Evolutionary conservation across 1,140 invertebrate species (phyloP), one percentile per base, ranked within the genome.

Genomic region (Drosophila baimaii): DNA sequence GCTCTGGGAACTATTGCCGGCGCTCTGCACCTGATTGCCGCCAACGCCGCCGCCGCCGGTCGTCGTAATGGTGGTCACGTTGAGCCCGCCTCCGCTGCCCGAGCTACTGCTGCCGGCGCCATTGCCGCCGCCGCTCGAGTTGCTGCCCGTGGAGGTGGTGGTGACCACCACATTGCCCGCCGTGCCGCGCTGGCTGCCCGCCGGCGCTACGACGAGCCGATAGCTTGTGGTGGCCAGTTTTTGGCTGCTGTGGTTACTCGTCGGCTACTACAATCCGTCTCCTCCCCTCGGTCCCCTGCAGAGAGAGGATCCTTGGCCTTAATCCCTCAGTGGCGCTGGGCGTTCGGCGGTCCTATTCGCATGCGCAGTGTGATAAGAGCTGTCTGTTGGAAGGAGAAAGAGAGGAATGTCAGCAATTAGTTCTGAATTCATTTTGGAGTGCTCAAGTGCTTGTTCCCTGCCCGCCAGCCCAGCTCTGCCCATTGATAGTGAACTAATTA

Each of bases 11-110:
- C 61, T 68, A 23, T 70, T 73, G 29, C 76, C 39, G 57, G 46
- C 51, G 52, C 76, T 58, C 21, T 89, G 73, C 46, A 69, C 57
- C 54, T 82, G 69, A 5, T 66, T 77, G 10, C 68, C 46, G 19
- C 61, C 55, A 1, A 37, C 52, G 5, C 68, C 37, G 15, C 29
- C 74, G 37, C 78, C 78, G 23, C 35, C 70, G 10, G 68, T 84
- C 13, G 90, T 91, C 4, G 91, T 89, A 41, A 92, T 90, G n/a
- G 91, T 91, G 21, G 91, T 90, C n/a, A 92, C 91, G 62, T 92
- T 92, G 51, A 92, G 61, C 13, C 83, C 83, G n/a, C 83, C 83
- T 15, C 65, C 83, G 25, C 55, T 77, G 19, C 66, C 59, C 13
- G 80, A 63, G 35, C 46, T 77, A 31, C 13, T 35, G 51, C 19